Evolutionary conservation across 2,113 vertebrate species (phyloP).

Genomic region (Cavia aperea): DNA sequence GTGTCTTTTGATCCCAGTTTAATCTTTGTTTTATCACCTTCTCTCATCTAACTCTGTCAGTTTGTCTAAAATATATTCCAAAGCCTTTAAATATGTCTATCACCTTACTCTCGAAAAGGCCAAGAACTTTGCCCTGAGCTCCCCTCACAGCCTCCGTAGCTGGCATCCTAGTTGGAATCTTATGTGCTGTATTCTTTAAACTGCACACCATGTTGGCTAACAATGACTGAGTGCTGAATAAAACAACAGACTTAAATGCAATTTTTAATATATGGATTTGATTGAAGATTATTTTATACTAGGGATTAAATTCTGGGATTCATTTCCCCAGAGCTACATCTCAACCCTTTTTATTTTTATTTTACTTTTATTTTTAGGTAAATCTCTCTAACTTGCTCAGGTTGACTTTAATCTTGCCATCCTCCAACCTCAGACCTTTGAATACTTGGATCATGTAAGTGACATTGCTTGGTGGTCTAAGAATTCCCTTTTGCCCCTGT

Average conservation of each 20-base stretch:
- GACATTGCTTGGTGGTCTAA: neutral
- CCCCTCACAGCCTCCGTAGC: neutral
- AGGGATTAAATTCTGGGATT: neutral
- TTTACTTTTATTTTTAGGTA: neutral
- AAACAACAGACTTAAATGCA: neutral
- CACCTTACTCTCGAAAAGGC: neutral
- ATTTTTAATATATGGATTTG: neutral
- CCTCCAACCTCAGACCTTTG: neutral
- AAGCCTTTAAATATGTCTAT: neutral
- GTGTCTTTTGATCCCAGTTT: neutral
- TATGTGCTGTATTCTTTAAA: neutral
- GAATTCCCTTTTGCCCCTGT: neutral
- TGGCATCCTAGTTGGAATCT: neutral
- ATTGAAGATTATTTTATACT: neutral
- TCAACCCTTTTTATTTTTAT: neutral
- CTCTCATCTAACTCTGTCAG: neutral
- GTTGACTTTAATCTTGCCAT: neutral
- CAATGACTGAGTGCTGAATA: neutral
- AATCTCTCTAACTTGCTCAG: neutral
- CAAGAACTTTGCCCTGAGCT: neutral
- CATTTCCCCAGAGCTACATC: neutral
- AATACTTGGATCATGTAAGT: neutral
- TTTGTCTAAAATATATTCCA: neutral
- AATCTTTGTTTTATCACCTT: neutral
- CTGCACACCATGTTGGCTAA: neutral